Evolutionary conservation across 2,888 invertebrate species (phyloP).

Genomic region (Acrobasis repandana): DNA sequence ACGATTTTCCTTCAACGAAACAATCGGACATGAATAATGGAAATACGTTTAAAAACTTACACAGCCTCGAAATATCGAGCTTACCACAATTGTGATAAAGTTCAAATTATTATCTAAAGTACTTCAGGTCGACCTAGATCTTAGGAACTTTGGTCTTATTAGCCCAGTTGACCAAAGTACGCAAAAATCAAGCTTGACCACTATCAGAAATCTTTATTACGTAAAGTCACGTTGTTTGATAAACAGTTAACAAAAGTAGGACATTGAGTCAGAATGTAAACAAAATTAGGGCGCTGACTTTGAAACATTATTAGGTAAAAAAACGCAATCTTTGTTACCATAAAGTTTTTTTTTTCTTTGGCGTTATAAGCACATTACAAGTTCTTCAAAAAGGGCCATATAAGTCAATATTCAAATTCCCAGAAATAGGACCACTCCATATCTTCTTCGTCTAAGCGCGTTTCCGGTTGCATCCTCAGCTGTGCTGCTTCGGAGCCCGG

Average conservation of each 20-base stretch:
- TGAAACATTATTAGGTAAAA: background rate
- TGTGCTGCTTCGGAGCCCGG: too few relatives aligned
- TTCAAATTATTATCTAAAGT: slow-evolving; percentile 1
- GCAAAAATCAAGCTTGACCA: slow-evolving; percentile 34
- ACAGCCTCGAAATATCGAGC: background rate
- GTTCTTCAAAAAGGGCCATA: too few relatives aligned
- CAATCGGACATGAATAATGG: slow-evolving; percentile 76
- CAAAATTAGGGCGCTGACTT: background rate
- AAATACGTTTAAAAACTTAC: slow-evolving; percentile 39
- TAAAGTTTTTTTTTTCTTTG: too few relatives aligned
- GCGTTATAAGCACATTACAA: too few relatives aligned
- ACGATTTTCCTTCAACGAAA: slow-evolving; percentile 73
- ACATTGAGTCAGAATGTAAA: background rate
- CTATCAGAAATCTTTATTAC: slow-evolving; percentile 51
- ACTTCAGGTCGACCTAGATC: slow-evolving; percentile 62
- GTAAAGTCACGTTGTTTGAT: slow-evolving; percentile 44
- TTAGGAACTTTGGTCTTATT: slow-evolving; percentile 30
- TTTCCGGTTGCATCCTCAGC: too few relatives aligned
- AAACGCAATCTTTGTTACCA: background rate
- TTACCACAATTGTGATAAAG: background rate
- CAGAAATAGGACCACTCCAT: too few relatives aligned
- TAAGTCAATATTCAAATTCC: too few relatives aligned
- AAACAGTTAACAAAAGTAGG: slow-evolving; percentile 10
- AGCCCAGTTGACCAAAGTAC: slow-evolving; percentile 9
- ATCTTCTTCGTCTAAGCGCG: too few relatives aligned